Conservation (phyloP, 2,113 vertebrate species). For the Martes martes region DNA sequence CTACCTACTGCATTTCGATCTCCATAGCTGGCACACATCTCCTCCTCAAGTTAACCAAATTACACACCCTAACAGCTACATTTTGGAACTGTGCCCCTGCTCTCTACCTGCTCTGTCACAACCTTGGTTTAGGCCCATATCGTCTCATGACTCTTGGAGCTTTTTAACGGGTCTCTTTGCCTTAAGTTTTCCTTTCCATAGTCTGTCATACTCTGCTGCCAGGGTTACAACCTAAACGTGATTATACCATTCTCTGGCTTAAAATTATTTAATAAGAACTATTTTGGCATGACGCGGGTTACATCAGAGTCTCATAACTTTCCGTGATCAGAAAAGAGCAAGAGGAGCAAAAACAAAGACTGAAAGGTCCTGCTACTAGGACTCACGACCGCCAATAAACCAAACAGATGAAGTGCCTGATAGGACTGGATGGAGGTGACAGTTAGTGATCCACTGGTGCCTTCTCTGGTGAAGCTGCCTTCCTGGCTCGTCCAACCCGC, state of each 20-base stretch:
- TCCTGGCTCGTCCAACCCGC: accelerated
- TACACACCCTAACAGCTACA: too few relatives aligned
- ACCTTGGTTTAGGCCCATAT: too few relatives aligned
- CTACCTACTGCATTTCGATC: background rate
- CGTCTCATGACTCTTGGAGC: background rate
- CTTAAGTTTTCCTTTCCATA: background rate
- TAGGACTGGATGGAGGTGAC: too few relatives aligned
- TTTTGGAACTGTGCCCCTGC: background rate
- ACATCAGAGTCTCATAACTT: background rate
- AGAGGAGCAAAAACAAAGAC: background rate
- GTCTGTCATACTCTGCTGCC: background rate
- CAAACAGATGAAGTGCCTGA: background rate
- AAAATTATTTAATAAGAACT: background rate
- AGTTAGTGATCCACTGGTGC: accelerated
- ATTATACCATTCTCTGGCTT: background rate
- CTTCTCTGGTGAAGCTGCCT: background rate
- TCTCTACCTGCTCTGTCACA: background rate
- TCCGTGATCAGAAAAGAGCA: background rate
- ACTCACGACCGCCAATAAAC: background rate
- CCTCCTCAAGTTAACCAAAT: background rate
- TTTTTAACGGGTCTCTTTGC: background rate
- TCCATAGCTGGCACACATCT: background rate
- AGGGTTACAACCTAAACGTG: background rate
- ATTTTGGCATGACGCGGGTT: background rate
- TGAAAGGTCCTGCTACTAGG: background rate